A percentile compares a stretch with the other conserved stretches of the same genome.
phyloP scores from a whole-genome alignment of 2,797 vertebrate genomes.

The Sebastes paucispinis region DNA sequence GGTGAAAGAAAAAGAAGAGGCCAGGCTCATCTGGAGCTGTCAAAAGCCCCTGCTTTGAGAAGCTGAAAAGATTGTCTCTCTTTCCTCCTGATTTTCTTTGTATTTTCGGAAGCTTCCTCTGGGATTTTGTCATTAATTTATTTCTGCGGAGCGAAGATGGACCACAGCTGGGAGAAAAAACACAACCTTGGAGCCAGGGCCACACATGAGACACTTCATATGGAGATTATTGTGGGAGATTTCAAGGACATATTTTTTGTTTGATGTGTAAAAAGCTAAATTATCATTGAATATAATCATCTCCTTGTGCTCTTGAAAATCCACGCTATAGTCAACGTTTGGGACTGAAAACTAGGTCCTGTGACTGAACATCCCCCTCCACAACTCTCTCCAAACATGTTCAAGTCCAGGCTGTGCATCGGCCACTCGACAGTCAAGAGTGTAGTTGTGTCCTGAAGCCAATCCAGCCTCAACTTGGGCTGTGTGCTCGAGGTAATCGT shows the following conservation, averaged over 20 bases:
- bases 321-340: background rate
- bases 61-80: conserved; percentile 32
- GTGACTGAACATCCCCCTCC: background rate
- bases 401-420: background rate
- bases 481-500: conserved; percentile 3
- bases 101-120: conserved; percentile 22
- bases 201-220: conserved; percentile 17
- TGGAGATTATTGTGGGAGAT: conserved; percentile 24
- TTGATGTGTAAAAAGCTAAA: conserved; percentile 39
- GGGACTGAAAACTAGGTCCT: background rate
- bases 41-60: conserved; percentile 42
- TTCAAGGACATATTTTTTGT: conserved; percentile 28
- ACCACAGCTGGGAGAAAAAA: conserved; percentile 19
- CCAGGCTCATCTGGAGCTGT: conserved; percentile 51
- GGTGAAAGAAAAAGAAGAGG: conserved; percentile 59
- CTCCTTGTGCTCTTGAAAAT: background rate
- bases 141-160: conserved; percentile 31
- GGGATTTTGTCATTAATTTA: conserved; percentile 62
- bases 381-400: background rate
- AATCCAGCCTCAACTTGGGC: background rate
- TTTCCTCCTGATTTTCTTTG: background rate
- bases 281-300: conserved; percentile 13
- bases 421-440: background rate
- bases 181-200: conserved; percentile 44
- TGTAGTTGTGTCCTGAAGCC: background rate